Percentiles rank a stretch among this genome's conserved stretches.
Evolutionary conservation across 2,888 invertebrate genomes (phyloP).

Genomic region (Mamestra brassicae): DNA sequence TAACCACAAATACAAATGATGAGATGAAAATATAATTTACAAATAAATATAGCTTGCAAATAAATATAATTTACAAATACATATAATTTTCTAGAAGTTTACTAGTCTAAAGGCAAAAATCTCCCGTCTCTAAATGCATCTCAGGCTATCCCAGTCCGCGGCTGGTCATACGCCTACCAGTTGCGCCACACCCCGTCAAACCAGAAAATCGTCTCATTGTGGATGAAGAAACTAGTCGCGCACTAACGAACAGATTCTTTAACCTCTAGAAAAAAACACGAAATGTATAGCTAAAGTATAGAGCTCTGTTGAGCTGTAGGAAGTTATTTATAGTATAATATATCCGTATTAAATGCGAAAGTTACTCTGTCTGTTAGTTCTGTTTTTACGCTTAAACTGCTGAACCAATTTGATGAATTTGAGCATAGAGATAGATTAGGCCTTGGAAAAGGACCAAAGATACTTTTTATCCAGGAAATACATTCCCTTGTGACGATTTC

Average conservation of each 20-base stretch:
- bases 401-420: background rate
- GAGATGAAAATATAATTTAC: too few species aligned
- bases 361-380: background rate
- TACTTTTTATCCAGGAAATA: too few species aligned
- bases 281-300: constrained; percentile 15
- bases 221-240: constrained; percentile 47
- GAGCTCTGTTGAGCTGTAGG: background rate
- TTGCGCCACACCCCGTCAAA: constrained; percentile 47
- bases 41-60: too few species aligned
- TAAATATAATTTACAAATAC: too few species aligned
- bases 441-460: too few species aligned
- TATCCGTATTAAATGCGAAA: background rate
- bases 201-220: constrained; percentile 57
- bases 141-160: background rate
- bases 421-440: background rate
- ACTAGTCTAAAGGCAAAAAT: background rate
- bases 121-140: background rate
- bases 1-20: background rate
- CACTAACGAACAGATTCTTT: constrained; percentile 45
- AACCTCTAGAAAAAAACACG: constrained; percentile 18
- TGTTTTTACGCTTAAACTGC: too few species aligned
- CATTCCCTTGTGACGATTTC: too few species aligned
- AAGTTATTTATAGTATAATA: background rate
- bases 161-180: constrained; percentile 40
- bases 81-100: background rate